Conservation (phyloP, 2,113 vertebrate genomes). For the Guaruba guarouba region DNA sequence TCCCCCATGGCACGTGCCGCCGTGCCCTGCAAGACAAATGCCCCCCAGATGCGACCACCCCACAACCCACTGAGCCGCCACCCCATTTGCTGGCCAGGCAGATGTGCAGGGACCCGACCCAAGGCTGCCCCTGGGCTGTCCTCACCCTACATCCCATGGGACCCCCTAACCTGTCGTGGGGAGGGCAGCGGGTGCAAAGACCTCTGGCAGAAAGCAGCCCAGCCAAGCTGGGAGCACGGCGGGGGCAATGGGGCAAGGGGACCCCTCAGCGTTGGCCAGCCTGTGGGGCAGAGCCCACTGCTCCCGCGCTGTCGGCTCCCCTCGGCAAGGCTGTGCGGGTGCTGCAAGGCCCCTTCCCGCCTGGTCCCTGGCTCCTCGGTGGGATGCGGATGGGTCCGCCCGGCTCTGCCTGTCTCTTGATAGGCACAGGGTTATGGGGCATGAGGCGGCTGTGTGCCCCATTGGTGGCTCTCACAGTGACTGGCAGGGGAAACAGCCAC, state of each 20-base stretch:
- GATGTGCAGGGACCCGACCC: background rate
- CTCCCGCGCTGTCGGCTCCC: fast-evolving
- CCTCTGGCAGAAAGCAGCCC: background rate
- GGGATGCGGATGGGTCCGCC: background rate
- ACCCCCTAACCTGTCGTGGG: background rate
- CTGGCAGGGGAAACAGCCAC: slow-evolving; percentile 32
- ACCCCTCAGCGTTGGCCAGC: background rate
- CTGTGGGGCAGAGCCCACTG: background rate
- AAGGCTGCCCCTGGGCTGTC: background rate
- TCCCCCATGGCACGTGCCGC: slow-evolving; percentile 75
- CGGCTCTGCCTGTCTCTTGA: background rate
- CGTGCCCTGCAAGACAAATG: slow-evolving; percentile 18
- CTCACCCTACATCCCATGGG: background rate
- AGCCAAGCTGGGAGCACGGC: fast-evolving
- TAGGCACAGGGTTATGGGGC: background rate
- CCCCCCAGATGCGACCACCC: background rate
- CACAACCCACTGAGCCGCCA: fast-evolving
- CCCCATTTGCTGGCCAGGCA: fast-evolving
- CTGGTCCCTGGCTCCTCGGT: background rate
- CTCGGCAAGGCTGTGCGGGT: fast-evolving
- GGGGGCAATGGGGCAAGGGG: fast-evolving
- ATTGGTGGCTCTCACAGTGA: slow-evolving; percentile 48
- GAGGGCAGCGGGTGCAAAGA: background rate
- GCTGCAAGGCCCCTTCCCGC: background rate
- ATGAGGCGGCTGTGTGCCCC: background rate